Evolutionary conservation across 2,797 vertebrate species (phyloP).

Genomic region (Eidolon dupreanum): DNA sequence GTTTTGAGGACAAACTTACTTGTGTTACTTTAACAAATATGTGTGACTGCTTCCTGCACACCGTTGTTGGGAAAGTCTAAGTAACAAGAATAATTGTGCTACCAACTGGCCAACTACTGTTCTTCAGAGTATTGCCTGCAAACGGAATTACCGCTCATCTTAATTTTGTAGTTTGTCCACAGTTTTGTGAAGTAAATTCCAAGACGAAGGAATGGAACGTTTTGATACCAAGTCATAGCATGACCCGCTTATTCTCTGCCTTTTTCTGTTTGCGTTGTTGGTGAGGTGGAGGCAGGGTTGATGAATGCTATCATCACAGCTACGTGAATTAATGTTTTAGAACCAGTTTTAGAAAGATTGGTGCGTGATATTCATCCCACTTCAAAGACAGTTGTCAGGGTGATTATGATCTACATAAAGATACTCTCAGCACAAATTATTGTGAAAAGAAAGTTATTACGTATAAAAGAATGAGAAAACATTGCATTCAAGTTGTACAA

Average conservation of each 20-base stretch:
- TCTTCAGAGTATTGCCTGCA: neutral
- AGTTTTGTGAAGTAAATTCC: neutral
- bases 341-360: neutral
- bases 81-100: neutral
- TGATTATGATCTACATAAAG: neutral
- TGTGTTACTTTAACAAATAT: neutral
- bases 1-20: neutral
- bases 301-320: neutral
- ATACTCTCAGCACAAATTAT: neutral
- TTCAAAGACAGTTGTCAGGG: neutral
- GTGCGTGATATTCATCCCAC: neutral
- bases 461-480: neutral
- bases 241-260: neutral
- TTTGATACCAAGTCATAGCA: neutral
- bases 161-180: neutral
- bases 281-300: too few species aligned
- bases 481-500: neutral
- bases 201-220: neutral
- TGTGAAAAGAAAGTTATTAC: neutral
- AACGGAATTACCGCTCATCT: neutral
- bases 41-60: fast-evolving
- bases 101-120: fast-evolving
- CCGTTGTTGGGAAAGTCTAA: neutral
- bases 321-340: neutral
- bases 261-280: neutral